Base-by-base conservation (phyloP, 1,140 invertebrate species). In the Drosophila persimilis region DNA sequence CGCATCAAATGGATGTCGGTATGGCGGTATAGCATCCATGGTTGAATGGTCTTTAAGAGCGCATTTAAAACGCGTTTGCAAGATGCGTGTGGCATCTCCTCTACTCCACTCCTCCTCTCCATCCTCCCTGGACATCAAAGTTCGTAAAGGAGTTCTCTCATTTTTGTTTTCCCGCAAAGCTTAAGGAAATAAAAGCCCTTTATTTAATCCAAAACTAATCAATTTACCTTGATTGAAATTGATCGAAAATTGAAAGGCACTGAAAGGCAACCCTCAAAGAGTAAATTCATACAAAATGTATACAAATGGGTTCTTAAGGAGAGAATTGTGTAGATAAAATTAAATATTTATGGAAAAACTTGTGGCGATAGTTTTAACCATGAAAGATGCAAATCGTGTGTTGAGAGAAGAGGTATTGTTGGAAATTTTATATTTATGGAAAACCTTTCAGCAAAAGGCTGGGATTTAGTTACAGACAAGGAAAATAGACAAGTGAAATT, bases 61-160 rank as follows among this genome's bases (percentile, higher is more conserved):
- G 73, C 77, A 81, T 86, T 86, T 85, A 86, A 81, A 81, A 81
- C 62, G 80, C 77, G 77, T 85, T 85, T 78, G 63, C 66, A 52
- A 52, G 39, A 45, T 81, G 58, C 60, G 51, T 71, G 55, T 70
- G 51, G 62, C 48, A 20, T 20, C 20, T 20, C 20, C 20, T 20
- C 20, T 20, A 1, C 20, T 20, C 20, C 15, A 15, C 22, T 13
- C 20, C 15, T n/a, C n/a, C n/a, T n/a, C n/a, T 20, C 2, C 20
- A 1, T 20, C 39, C 22, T 13, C 20, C 15, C 7, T 20, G 29
- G 6, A 35, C 22, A 7, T 1, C 31, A n/a, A 15, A 4, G 11
- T 39, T 0, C 35, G 35, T 4, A 11, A 11, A 20, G 5, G 5
- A 29, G 29, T 39, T 22, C 20, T 35, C 15, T 57, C 6, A 35